Base-by-base conservation (phyloP, 2,888 invertebrate genomes). In the Tigriopus californicus region DNA sequence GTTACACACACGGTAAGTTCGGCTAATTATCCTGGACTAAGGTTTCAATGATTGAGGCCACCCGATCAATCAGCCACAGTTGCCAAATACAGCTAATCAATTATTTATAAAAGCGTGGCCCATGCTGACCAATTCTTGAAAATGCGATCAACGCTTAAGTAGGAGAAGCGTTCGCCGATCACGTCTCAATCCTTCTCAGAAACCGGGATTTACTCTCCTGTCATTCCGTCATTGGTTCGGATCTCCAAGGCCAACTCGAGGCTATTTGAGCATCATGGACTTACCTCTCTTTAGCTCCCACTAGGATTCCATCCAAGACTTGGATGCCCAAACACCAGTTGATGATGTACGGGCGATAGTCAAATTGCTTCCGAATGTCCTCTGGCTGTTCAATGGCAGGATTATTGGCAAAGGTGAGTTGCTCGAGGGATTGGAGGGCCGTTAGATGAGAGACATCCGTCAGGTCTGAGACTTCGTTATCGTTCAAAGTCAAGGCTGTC, bases 261-360 rank as follows among this genome's bases (percentile, higher is more conserved):
- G n/a, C 11, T 20, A 4, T 1, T 11, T 20, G 22, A 47, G n/a
- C 20, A 47, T 20, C 11, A 41, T 1, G 15, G 42, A 66, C 71
- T 73, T 71, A 86, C 88, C 85, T 86, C 76, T 92, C 92, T 66
- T 89, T 84, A 61, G 90, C 86, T 70, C 85, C 85, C 64, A 91
- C 86, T 53, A 83, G 80, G 70, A 82, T 86, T 13, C 90, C 90
- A 71, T 92, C 92, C 58, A 92, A 83, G 18, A 83, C 78, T 70
- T 85, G 84, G 40, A 91, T 79, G 67, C 80, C 83, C 78, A 87
- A 80, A 70, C 89, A 87, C 91, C 92, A 92, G 72, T 91, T 92
- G 61, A 91, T 78, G 62, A 91, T 80, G 74, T 87, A 92, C 42
- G 92, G 90, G 61, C 92, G 81, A 73, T 90, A 88, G 72, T 89